phyloP scores from a whole-genome alignment of 2,888 invertebrate species.

The Mesorhabditis belari region DNA sequence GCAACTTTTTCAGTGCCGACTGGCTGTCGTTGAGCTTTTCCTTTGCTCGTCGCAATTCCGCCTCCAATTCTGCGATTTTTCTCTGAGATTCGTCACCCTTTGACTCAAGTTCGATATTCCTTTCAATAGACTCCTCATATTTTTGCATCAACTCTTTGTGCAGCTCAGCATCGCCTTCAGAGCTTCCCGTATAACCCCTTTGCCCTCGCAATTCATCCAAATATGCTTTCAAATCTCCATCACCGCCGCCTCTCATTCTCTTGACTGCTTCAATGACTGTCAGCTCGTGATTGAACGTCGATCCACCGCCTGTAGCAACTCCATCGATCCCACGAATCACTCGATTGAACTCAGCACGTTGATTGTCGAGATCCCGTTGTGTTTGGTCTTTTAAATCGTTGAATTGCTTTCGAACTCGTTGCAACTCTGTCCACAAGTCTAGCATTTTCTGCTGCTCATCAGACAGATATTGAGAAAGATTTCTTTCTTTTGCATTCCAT shows the following conservation, averaged over 20 bases:
- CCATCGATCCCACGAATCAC: conserved; percentile 18
- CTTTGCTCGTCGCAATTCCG: conserved; percentile 41
- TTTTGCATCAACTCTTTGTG: conserved; percentile 50
- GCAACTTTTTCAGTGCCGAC: conserved; percentile 45
- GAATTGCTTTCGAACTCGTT: conserved; percentile 49
- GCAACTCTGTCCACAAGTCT: conserved; percentile 50
- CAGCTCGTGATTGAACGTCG: conserved; percentile 36
- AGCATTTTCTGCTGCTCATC: conserved; percentile 52
- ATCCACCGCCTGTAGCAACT: conserved; percentile 18
- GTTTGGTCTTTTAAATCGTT: conserved; percentile 36
- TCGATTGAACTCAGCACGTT: conserved; percentile 30
- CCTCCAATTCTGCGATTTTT: conserved; percentile 46
- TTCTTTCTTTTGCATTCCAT: conserved; percentile 39
- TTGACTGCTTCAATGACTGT: conserved; percentile 39
- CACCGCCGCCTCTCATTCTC: conserved; percentile 13
- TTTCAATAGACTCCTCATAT: conserved; percentile 49
- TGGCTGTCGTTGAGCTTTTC: conserved; percentile 42
- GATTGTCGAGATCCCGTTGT: conserved; percentile 38
- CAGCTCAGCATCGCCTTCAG: conserved; percentile 40
- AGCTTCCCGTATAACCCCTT: conserved; percentile 8
- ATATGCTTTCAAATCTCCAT: not conserved
- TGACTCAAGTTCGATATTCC: conserved; percentile 50
- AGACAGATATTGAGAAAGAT: conserved; percentile 47
- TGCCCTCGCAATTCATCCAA: not conserved
- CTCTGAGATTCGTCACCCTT: conserved; percentile 45